Conservation (phyloP, 2,888 invertebrate species). For the Caradrina clavipalpis region DNA sequence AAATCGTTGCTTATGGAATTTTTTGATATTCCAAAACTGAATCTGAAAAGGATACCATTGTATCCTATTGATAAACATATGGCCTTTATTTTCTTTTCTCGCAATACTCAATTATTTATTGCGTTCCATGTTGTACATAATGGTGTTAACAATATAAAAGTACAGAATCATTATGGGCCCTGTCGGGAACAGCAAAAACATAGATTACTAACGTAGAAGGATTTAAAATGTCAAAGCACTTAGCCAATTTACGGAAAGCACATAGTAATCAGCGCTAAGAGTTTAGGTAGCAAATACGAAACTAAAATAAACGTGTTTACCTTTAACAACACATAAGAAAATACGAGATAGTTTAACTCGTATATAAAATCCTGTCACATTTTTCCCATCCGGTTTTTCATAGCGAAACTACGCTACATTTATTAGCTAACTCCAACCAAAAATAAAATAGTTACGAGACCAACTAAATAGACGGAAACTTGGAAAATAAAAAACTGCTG, state of each 20-base stretch:
- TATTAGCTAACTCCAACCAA: constrained; percentile 46
- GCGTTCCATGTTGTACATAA: too few species aligned
- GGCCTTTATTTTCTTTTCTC: too few species aligned
- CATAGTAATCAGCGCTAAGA: not conserved
- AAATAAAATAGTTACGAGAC: constrained; percentile 60
- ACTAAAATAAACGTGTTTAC: constrained; percentile 1
- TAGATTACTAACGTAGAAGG: not conserved
- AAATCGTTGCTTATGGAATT: too few species aligned
- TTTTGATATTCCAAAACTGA: not conserved
- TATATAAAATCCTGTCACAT: constrained; percentile 45
- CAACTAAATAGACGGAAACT: constrained; percentile 63
- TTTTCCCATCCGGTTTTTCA: constrained; percentile 30
- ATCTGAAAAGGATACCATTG: not conserved
- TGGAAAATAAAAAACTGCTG: constrained; percentile 54
- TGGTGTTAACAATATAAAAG: too few species aligned
- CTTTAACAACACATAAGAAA: constrained; percentile 3
- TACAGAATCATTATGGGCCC: too few species aligned
- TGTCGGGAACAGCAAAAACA: too few species aligned
- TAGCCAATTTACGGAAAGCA: not conserved
- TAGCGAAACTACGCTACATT: constrained; percentile 44
- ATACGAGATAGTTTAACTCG: constrained; percentile 9
- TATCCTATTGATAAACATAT: not conserved
- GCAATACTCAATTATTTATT: too few species aligned
- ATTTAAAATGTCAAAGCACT: not conserved
- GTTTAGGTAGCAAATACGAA: not conserved